A percentile compares a stretch with the other conserved stretches of the same genome.
These are phyloP conservation scores for Ischnura elegans DNA, from an alignment of 2,888 invertebrate species.

Conservation along the genomic window DNA sequence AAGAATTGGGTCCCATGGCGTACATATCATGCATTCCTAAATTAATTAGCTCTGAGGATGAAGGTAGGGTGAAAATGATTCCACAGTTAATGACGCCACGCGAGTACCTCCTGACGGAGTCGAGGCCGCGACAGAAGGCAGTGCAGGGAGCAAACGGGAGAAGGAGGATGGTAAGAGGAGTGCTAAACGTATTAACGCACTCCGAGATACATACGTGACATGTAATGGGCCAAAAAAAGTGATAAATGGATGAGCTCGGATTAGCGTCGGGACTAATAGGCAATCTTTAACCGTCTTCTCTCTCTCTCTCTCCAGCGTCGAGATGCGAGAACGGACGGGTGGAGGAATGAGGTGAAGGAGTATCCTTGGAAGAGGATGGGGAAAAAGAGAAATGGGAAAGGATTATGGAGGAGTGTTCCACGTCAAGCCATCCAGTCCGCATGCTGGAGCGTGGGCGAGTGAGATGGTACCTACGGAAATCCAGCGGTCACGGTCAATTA, in stretches of 20 bases:
- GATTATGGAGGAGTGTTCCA: neutral
- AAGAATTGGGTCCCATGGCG: neutral
- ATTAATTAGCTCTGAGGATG: too few species aligned
- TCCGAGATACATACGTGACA: neutral
- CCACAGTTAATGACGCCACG: too few species aligned
- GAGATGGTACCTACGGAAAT: slow-evolving; percentile 32
- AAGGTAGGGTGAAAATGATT: neutral
- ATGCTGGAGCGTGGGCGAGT: neutral
- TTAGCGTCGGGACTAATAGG: neutral
- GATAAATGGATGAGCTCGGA: neutral
- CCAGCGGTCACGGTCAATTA: slow-evolving; percentile 40
- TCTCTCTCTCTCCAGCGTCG: neutral
- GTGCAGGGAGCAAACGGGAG: neutral
- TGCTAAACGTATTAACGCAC: neutral
- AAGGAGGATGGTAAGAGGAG: neutral
- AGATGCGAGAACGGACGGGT: too few species aligned
- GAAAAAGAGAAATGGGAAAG: neutral
- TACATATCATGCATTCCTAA: neutral
- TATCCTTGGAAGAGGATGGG: too few species aligned
- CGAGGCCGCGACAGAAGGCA: too few species aligned
- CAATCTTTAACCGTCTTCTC: neutral
- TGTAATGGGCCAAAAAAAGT: neutral
- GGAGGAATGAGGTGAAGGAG: too few species aligned
- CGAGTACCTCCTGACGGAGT: too few species aligned
- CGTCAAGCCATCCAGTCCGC: neutral